Evolutionary conservation across 1,140 invertebrate genomes (phyloP), one percentile per base, ranked within the genome.

Genomic region (Contarinia nasturtii): DNA sequence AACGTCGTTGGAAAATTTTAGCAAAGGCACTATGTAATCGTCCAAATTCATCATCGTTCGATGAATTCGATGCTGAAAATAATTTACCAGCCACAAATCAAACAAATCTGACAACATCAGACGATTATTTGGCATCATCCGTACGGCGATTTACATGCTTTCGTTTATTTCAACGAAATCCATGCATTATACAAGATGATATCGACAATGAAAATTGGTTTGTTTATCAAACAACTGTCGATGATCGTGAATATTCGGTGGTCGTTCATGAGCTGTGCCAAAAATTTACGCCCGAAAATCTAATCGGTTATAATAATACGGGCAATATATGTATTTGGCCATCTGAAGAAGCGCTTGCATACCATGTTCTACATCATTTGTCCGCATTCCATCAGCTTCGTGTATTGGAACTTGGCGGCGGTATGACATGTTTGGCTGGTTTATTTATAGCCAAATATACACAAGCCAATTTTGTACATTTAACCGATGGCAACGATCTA

Each of bases 301-400:
- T 90, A 19, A 79, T 80, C 60, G 86, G 86, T 1, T 89, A 88
- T 65, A 88, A 91, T 60, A 89, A 89, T 54, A 91, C 86, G 1
- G 86, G 86, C n/a, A 90, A 89, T 64, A 75, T 90, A 2, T 87
- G 85, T 66, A 76, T 90, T 2, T 91, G 86, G 86, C 86, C 86
- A 10, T 86, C 86, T 4, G 86, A 90, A 64, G 86, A 89, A 64
- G 79, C 86, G 8, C 60, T 91, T 21, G 74, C 82, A 2, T 80
- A 81, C 54, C 80, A 83, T 59, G 70, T 79, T 49, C 64, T 86
- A 33, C 71, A 73, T 51, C 80, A 88, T 59, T 61, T 70, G 36
- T 51, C 69, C 3, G 59, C 76, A 17, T 87, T 86, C 57, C 62
- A 69, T 2, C 68, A 70, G 49, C 79, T 79, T 57, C 71, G 63